Evolutionary conservation across 2,113 vertebrate species (phyloP).

Genomic region (Psittacara wagleri): DNA sequence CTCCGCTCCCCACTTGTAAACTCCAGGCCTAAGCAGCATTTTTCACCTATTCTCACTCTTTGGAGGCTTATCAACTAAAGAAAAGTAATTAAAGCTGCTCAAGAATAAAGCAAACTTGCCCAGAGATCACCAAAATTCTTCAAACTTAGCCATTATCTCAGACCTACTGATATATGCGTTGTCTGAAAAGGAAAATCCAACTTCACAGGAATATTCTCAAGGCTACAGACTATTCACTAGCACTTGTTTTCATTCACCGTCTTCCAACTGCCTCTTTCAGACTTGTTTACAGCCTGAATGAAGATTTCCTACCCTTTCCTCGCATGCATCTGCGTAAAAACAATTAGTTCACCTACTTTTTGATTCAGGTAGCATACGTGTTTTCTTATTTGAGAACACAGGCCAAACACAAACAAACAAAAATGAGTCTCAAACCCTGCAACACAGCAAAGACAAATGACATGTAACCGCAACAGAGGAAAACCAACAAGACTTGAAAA

Average conservation of each 20-base stretch:
- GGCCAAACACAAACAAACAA: neutral
- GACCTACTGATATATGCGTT: neutral
- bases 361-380: neutral
- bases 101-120: neutral
- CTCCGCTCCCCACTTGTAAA: neutral
- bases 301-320: neutral
- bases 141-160: neutral
- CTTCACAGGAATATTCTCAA: neutral
- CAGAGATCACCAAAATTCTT: neutral
- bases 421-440: neutral
- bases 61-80: neutral
- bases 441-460: neutral
- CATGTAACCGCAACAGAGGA: neutral
- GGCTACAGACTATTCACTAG: neutral
- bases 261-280: neutral
- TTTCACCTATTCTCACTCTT: neutral
- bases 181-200: neutral
- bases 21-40: neutral
- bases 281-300: slow-evolving; percentile 13
- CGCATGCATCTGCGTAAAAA: rapidly evolving
- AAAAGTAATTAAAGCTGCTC: neutral
- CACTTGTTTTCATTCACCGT: neutral
- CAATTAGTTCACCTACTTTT: neutral
- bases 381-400: neutral
- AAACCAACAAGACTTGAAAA: neutral